Evolutionary conservation across 2,113 vertebrate genomes (phyloP), one percentile per base, ranked within the genome.

Genomic region (Neotoma lepida): DNA sequence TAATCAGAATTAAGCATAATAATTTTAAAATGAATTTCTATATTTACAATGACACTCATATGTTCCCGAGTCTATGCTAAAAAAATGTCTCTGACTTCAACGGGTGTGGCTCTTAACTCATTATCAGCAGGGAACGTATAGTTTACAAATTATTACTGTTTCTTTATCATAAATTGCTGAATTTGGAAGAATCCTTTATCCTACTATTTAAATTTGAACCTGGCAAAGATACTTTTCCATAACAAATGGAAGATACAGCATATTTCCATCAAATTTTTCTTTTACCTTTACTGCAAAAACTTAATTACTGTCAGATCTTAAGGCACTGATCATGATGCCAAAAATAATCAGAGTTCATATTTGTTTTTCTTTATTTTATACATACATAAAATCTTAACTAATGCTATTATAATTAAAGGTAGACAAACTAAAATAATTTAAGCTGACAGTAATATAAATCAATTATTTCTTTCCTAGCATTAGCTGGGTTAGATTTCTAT

Each of bases 401-500:
- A 73, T 46, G 0, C 1, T 63, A 3, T 63, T 81, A 33, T 33
- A n/a, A 76, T 88, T 89, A 86, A 30, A 63, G 81, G 44, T 51
- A 70, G 1, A 41, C 46, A 74, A 77, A 82, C 91, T 87, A 51
- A 82, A 84, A 61, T 86, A 6, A 2, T 56, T n/a, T 49, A 74
- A 63, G 4, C 1, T 80, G 6, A 4, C 1, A 41, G 4, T 56
- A 44, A 85, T 44, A 74, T 63, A 85, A 56, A 91, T 93, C 58
- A 80, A 85, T 70, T 9, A 41, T 64, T 0, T 7, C 33, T 51
- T 92, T 51, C 61, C 28, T 49, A 61, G 17, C 68, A 46, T 51
- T 91, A 64, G 4, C 73, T 89, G 39, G 87, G 9, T 94, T 64
- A 82, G 5, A 91, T 88, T 86, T 30, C 30, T n/a, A 88, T 51